These are phyloP conservation scores for Phyllotis vaccarum DNA, from an alignment of 2,797 vertebrate species.

Conservation along the genomic window DNA sequence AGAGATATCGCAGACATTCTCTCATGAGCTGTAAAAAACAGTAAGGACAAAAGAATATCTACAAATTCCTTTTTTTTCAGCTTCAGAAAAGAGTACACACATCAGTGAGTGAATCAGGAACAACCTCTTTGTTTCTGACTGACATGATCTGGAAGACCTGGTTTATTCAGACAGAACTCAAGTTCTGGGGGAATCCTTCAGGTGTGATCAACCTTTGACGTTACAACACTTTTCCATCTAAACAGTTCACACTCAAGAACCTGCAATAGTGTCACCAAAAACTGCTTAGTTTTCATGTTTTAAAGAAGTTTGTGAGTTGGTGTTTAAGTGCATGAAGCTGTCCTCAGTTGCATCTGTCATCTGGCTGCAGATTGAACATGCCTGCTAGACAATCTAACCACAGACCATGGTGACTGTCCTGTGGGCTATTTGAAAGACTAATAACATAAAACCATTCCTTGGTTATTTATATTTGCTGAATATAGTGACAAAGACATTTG, in stretches of 20 bases:
- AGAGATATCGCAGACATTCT: not conserved
- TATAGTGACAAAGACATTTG: not conserved
- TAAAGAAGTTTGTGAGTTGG: not conserved
- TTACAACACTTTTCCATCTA: not conserved
- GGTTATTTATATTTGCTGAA: slow-evolving; percentile 16
- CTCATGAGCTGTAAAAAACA: not conserved
- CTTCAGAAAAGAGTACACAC: not conserved
- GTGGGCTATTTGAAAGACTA: not conserved
- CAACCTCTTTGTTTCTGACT: not conserved
- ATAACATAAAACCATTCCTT: slow-evolving; percentile 11
- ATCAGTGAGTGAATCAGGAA: not conserved
- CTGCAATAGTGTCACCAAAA: not conserved
- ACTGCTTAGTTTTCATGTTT: not conserved
- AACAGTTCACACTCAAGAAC: not conserved
- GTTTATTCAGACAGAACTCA: not conserved
- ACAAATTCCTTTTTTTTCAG: not conserved
- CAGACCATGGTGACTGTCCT: not conserved
- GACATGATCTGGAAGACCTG: not conserved
- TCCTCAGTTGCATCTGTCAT: not conserved
- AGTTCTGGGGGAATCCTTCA: not conserved
- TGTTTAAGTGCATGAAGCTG: not conserved
- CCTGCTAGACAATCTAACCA: not conserved
- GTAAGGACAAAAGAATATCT: not conserved
- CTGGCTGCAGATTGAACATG: not conserved
- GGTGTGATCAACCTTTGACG: not conserved